Percentiles rank a stretch among this genome's conserved stretches.
Evolutionary conservation across 2,888 invertebrate genomes (phyloP).

Genomic region (Drosophila melanosoma): DNA sequence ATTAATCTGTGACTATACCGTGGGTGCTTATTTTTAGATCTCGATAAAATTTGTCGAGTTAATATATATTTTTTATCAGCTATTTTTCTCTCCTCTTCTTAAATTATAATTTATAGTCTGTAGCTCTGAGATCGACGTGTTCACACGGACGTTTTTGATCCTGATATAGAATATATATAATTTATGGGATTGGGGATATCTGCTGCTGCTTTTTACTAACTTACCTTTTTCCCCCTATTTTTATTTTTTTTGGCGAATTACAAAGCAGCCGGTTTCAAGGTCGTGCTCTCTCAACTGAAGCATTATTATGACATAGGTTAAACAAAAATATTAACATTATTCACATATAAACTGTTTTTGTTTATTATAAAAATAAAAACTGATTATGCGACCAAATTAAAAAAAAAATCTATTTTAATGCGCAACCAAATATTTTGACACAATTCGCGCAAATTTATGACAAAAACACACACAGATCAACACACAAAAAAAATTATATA

Average conservation of each 20-base stretch:
- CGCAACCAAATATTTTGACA: constrained; percentile 56
- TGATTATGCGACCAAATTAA: constrained; percentile 3
- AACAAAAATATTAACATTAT: neutral
- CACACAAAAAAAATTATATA: neutral
- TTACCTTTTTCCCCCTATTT: neutral
- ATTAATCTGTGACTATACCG: neutral
- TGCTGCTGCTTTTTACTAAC: neutral
- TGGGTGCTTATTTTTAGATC: neutral
- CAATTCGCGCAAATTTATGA: constrained; percentile 27
- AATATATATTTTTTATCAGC: neutral
- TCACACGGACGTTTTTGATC: neutral
- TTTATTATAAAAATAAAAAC: neutral
- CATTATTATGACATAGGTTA: neutral
- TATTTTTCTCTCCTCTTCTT: too few species aligned
- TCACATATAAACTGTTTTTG: neutral
- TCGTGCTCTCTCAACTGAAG: neutral
- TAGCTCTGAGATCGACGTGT: neutral
- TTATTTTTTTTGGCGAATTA: neutral
- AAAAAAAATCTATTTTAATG: constrained; percentile 38
- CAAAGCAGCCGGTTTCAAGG: neutral
- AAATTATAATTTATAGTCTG: neutral
- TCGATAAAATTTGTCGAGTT: neutral
- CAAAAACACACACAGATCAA: constrained; percentile 6
- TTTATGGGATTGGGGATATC: too few species aligned
- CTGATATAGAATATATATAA: neutral